These are phyloP conservation scores for Spisula solida DNA, from an alignment of 2,888 invertebrate species.

Conservation along the genomic window DNA sequence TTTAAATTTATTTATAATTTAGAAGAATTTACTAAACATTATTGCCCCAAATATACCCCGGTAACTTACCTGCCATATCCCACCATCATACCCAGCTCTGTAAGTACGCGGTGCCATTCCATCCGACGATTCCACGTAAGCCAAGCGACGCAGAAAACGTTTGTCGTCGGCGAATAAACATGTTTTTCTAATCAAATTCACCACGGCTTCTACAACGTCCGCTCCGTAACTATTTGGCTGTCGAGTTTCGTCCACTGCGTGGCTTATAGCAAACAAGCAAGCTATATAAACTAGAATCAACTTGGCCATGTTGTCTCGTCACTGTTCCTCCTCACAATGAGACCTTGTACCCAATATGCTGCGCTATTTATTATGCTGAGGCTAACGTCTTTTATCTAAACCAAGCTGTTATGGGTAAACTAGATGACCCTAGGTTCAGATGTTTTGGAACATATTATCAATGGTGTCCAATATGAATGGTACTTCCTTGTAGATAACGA, in stretches of 20 bases:
- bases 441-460: background rate
- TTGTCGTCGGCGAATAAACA: slow-evolving; percentile 79
- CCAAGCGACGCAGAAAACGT: slow-evolving; percentile 74
- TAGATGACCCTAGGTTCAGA: background rate
- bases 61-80: slow-evolving; percentile 76
- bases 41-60: no score
- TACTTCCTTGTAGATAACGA: slow-evolving; percentile 15
- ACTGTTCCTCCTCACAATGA: background rate
- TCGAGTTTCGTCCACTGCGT: slow-evolving; percentile 65
- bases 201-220: slow-evolving; percentile 75
- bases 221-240: slow-evolving; percentile 68
- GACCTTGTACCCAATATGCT: background rate
- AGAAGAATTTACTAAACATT: no score
- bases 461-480: background rate
- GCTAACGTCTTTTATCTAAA: background rate
- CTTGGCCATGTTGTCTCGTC: background rate
- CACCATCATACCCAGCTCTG: slow-evolving; percentile 71
- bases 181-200: slow-evolving; percentile 74
- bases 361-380: background rate
- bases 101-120: slow-evolving; percentile 74
- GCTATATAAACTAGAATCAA: background rate
- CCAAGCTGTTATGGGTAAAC: background rate
- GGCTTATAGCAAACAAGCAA: background rate
- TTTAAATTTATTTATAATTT: no score
- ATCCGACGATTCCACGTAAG: slow-evolving; percentile 75